Evolutionary conservation across 2,113 vertebrate genomes (phyloP).

Genomic region (Cheilinus undulatus): DNA sequence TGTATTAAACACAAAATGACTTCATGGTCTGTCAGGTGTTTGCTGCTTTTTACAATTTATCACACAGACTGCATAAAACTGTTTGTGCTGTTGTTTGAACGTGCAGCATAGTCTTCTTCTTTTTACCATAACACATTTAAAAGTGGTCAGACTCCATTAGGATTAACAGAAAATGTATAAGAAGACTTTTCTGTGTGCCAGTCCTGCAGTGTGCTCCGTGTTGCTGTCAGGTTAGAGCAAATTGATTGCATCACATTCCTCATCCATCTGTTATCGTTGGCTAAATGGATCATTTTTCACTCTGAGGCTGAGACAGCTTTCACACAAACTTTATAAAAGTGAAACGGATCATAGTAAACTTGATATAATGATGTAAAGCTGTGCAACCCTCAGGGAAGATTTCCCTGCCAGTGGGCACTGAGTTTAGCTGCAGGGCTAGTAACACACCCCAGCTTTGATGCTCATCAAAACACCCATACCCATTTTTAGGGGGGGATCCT

Average conservation of each 20-base stretch:
- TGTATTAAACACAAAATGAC: too few relatives aligned
- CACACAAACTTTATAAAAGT: slow-evolving; percentile 29
- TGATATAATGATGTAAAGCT: slow-evolving; percentile 11
- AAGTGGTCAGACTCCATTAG: too few relatives aligned
- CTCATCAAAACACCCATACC: not conserved
- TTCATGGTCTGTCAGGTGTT: not conserved
- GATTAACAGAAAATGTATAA: too few relatives aligned
- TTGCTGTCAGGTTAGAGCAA: not conserved
- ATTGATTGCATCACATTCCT: slow-evolving; percentile 11
- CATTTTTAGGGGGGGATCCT: too few relatives aligned
- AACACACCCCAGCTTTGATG: not conserved
- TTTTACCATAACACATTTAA: slow-evolving; percentile 28
- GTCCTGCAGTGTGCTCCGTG: not conserved
- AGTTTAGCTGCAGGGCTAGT: slow-evolving; percentile 1
- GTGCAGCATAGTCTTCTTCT: too few relatives aligned
- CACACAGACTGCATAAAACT: too few relatives aligned
- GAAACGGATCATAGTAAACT: slow-evolving; percentile 17
- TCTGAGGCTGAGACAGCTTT: slow-evolving; percentile 20
- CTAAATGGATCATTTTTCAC: slow-evolving; percentile 31
- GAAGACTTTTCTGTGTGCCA: slow-evolving; percentile 11
- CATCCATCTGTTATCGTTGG: slow-evolving; percentile 23
- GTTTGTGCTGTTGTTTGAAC: too few relatives aligned
- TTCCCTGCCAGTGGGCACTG: not conserved
- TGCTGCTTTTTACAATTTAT: too few relatives aligned
- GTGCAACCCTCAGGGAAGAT: not conserved